phyloP scores from a whole-genome alignment of 2,888 invertebrate genomes.

The Phorcus lineatus region DNA sequence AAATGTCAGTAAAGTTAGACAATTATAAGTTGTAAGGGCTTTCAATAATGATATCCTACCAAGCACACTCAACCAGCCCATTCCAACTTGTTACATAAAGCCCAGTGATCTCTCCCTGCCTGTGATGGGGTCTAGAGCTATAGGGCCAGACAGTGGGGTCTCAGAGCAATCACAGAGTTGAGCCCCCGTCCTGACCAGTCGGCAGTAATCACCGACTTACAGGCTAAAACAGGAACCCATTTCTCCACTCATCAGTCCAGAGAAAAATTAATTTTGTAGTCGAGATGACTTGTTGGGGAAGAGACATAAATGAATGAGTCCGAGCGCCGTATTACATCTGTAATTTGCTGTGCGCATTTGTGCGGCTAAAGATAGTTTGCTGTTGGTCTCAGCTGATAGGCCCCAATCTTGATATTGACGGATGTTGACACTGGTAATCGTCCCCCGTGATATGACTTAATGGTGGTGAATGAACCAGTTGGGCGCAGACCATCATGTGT shows the following conservation, averaged over 20 bases:
- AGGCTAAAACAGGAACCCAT: neutral
- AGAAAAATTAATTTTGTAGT: constrained; percentile 12
- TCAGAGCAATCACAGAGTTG: neutral
- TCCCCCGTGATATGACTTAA: too few species aligned
- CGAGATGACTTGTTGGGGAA: neutral
- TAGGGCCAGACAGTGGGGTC: too few species aligned
- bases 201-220: neutral
- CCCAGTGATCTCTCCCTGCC: too few species aligned
- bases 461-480: too few species aligned
- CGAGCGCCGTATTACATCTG: constrained; percentile 4
- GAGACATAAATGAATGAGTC: neutral
- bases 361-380: neutral
- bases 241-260: neutral
- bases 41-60: too few species aligned
- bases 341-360: constrained; percentile 6
- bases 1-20: too few species aligned
- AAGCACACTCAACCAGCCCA: too few species aligned
- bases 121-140: too few species aligned
- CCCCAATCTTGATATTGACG: neutral
- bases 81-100: too few species aligned
- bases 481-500: too few species aligned
- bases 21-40: too few species aligned
- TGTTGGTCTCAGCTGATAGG: neutral
- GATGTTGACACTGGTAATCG: neutral
- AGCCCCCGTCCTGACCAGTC: neutral